Evolutionary conservation across 2,888 invertebrate genomes (phyloP).

Genomic region (Ophioninae sp.): DNA sequence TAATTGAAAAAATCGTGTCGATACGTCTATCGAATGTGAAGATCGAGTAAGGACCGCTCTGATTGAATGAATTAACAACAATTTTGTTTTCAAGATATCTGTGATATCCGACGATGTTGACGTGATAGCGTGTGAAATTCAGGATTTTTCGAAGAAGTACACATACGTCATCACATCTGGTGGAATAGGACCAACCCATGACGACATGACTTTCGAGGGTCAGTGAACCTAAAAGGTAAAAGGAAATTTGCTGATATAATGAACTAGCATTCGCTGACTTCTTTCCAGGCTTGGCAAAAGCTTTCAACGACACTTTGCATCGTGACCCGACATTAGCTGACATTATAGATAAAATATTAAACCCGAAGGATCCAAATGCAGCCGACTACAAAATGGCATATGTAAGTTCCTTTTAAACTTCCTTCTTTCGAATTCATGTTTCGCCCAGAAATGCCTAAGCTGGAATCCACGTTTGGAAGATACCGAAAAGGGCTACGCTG

Average conservation of each 20-base stretch:
- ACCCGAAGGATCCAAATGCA: slow-evolving; percentile 77
- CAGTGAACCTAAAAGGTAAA: slow-evolving; percentile 17
- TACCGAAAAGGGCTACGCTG: slow-evolving; percentile 81
- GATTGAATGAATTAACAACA: slow-evolving; percentile 23
- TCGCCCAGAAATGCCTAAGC: neutral
- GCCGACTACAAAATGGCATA: slow-evolving; percentile 81
- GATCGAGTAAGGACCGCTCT: neutral
- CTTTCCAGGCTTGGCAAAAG: slow-evolving; percentile 82
- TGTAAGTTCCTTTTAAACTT: slow-evolving; percentile 67
- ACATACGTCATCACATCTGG: slow-evolving; percentile 89
- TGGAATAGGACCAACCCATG: slow-evolving; percentile 90
- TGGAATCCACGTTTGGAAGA: slow-evolving; percentile 71
- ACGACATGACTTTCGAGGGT: slow-evolving; percentile 89
- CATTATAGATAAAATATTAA: slow-evolving; percentile 80
- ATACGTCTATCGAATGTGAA: neutral
- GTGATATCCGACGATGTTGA: slow-evolving; percentile 86
- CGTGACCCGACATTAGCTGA: slow-evolving; percentile 81
- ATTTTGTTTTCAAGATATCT: slow-evolving; percentile 82
- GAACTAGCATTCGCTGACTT: slow-evolving; percentile 18
- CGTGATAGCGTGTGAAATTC: slow-evolving; percentile 85
- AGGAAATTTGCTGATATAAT: neutral
- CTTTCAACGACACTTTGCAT: slow-evolving; percentile 81
- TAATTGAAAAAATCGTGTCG: neutral
- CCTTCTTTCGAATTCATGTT: slow-evolving; percentile 16
- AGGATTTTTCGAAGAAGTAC: slow-evolving; percentile 83